Percentiles rank a stretch among this genome's conserved stretches.
Conservation (phyloP, 2,113 vertebrate species). For the Antidorcas marsupialis region DNA sequence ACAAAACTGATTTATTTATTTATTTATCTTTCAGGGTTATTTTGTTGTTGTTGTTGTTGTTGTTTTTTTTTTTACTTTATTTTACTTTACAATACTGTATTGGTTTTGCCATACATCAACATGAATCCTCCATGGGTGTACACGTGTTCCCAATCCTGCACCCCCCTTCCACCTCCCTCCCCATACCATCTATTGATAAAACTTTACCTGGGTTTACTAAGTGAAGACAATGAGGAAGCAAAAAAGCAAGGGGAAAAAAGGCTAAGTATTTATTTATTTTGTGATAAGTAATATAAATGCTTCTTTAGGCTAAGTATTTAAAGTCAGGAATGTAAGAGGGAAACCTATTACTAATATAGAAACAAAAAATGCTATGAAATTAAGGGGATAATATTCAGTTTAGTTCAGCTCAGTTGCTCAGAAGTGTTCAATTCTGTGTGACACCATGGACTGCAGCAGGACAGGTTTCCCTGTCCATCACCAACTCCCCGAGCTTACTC, state of each 20-base stretch:
- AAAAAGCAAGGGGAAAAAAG: not conserved
- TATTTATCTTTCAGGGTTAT: no score
- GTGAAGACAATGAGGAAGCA: not conserved
- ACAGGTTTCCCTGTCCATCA: not conserved
- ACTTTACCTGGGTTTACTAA: not conserved
- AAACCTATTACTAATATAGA: not conserved
- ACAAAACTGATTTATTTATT: not conserved
- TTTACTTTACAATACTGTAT: no score
- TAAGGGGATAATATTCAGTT: not conserved
- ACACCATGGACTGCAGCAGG: not conserved
- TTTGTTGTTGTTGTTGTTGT: no score
- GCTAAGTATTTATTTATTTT: not conserved
- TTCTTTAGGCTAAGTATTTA: not conserved
- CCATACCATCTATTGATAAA: not conserved
- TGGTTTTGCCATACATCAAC: no score
- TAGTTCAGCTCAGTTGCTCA: not conserved
- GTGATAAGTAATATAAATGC: no score
- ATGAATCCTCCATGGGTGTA: no score
- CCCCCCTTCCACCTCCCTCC: no score
- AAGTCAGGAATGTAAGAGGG: not conserved
- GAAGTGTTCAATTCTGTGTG: not conserved
- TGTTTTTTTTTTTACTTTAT: no score
- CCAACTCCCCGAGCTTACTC: not conserved
- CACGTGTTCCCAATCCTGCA: no score
- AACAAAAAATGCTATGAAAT: not conserved